A percentile compares a stretch with the other conserved stretches of the same genome.
phyloP scores from a whole-genome alignment of 2,888 invertebrate species.

The Mesorhabditis belari region DNA sequence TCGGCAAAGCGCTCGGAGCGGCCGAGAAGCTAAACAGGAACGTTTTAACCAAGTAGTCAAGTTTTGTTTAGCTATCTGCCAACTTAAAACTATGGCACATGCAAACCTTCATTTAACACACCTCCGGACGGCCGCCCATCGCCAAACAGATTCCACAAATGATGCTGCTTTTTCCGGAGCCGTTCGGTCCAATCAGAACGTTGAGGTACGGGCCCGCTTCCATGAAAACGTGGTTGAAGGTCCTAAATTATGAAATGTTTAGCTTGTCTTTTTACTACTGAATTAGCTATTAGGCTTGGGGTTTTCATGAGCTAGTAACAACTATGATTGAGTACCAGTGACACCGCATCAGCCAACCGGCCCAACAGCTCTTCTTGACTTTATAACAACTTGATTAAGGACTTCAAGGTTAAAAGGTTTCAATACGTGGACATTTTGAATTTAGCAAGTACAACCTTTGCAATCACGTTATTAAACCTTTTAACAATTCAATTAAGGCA shows the following conservation, averaged over 20 bases:
- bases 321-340: too few relatives aligned
- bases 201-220: slow-evolving; percentile 37
- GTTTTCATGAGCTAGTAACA: too few relatives aligned
- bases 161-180: slow-evolving; percentile 44
- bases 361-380: too few relatives aligned
- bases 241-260: slow-evolving; percentile 30
- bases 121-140: slow-evolving; percentile 39
- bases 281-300: too few relatives aligned
- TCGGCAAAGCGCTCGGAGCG: slow-evolving; percentile 38
- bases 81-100: background rate
- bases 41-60: background rate
- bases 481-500: slow-evolving; percentile 2
- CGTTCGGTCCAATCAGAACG: slow-evolving; percentile 45
- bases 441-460: too few relatives aligned
- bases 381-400: too few relatives aligned
- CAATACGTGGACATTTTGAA: too few relatives aligned
- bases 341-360: too few relatives aligned
- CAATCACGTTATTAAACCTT: too few relatives aligned
- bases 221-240: slow-evolving; percentile 31
- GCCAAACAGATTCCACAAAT: slow-evolving; percentile 49
- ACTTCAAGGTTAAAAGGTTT: too few relatives aligned
- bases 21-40: slow-evolving; percentile 23
- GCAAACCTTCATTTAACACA: background rate
- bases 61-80: background rate
- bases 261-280: too few relatives aligned